These are phyloP conservation scores for Atopsyche davidsoni DNA, from an alignment of 1,140 invertebrate genomes.

Conservation along the genomic window DNA sequence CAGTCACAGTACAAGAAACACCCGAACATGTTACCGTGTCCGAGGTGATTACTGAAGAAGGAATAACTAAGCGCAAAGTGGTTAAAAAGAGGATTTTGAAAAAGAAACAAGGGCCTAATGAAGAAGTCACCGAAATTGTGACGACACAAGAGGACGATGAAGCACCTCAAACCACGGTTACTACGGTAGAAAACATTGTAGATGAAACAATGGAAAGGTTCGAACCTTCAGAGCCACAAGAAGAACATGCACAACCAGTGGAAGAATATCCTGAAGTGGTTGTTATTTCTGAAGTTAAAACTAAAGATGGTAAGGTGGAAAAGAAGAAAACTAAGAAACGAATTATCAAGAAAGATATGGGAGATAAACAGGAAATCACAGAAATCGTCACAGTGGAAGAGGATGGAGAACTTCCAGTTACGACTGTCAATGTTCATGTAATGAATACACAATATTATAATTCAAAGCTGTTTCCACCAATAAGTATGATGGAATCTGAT, in stretches of 20 bases:
- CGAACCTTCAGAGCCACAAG: constrained; percentile 25
- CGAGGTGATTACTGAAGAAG: constrained; percentile 34
- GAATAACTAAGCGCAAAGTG: constrained; percentile 37
- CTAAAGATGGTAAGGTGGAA: constrained; percentile 37
- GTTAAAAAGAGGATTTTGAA: constrained; percentile 38
- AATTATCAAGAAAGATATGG: constrained; percentile 39
- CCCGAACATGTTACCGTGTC: constrained; percentile 31
- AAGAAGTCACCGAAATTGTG: constrained; percentile 34
- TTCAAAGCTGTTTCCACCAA: too few relatives aligned
- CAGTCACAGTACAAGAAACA: constrained; percentile 18
- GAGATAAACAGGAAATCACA: constrained; percentile 39
- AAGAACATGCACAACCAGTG: constrained; percentile 30
- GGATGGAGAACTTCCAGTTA: constrained; percentile 40
- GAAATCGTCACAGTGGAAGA: constrained; percentile 46
- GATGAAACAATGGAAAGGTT: constrained; percentile 13
- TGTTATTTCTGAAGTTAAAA: constrained; percentile 40
- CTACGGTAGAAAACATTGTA: constrained; percentile 19
- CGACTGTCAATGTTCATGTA: constrained; percentile 32
- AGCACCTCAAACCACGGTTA: constrained; percentile 32
- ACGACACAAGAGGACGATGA: constrained; percentile 34
- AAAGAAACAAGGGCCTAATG: constrained; percentile 33
- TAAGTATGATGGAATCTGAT: too few relatives aligned
- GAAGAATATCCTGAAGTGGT: constrained; percentile 42
- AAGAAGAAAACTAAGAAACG: constrained; percentile 37
- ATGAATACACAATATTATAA: too few relatives aligned